Conservation (phyloP, 1,140 invertebrate genomes). For the Dinoponera quadriceps region DNA sequence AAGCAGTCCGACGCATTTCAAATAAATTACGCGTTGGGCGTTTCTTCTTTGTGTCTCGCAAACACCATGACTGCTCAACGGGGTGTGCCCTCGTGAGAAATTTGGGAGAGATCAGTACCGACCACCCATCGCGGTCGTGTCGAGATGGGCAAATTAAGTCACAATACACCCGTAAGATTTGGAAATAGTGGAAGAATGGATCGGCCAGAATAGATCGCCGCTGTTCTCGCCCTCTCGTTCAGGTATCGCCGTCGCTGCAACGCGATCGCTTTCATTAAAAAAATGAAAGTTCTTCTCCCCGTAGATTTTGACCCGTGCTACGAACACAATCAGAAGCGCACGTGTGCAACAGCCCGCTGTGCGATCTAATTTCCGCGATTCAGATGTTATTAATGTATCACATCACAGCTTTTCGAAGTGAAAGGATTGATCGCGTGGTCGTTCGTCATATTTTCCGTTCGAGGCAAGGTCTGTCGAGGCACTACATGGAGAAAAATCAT, state of each 20-base stretch:
- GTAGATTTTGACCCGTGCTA: slow-evolving; percentile 65
- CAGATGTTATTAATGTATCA: not conserved
- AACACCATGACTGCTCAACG: slow-evolving; percentile 55
- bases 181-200: slow-evolving; percentile 76
- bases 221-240: slow-evolving; percentile 60
- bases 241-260: slow-evolving; percentile 65
- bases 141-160: slow-evolving; percentile 72
- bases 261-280: slow-evolving; percentile 60
- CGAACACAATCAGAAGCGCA: slow-evolving; percentile 27
- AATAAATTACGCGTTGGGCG: slow-evolving; percentile 40
- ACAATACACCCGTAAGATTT: slow-evolving; percentile 77
- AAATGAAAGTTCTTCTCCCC: slow-evolving; percentile 24
- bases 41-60: slow-evolving; percentile 36
- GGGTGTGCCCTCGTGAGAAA: slow-evolving; percentile 64
- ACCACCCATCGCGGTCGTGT: slow-evolving; percentile 75
- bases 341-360: slow-evolving; percentile 36
- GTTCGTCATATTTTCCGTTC: not conserved
- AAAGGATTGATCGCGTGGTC: slow-evolving; percentile 4
- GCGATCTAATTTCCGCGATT: slow-evolving; percentile 20
- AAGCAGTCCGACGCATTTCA: slow-evolving; percentile 9
- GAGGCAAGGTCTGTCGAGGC: too few relatives aligned
- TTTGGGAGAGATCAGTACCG: slow-evolving; percentile 56
- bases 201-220: slow-evolving; percentile 37
- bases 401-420: not conserved
- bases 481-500: too few relatives aligned